These are phyloP conservation scores for Aphelenchoides besseyi DNA, from an alignment of 1,140 invertebrate species.

Conservation along the genomic window DNA sequence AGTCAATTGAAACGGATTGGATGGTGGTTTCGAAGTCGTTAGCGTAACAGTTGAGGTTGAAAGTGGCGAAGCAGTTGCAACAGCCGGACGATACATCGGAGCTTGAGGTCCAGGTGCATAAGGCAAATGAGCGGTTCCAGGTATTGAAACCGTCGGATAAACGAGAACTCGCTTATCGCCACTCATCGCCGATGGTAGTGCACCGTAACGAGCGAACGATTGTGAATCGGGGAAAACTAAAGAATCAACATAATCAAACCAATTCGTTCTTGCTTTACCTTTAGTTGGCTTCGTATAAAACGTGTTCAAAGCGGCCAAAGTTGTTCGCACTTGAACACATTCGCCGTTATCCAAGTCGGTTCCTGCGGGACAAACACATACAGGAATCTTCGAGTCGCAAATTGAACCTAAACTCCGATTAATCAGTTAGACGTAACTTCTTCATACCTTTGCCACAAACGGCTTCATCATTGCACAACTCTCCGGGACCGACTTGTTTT, in stretches of 20 bases:
- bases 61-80: not conserved
- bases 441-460: conserved; percentile 46
- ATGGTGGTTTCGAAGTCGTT: not conserved
- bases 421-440: too few relatives aligned
- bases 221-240: conserved; percentile 12
- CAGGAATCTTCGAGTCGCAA: conserved; percentile 53
- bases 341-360: conserved; percentile 54
- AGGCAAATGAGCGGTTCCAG: not conserved
- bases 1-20: conserved; percentile 22
- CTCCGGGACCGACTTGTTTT: conserved; percentile 59
- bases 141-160: not conserved
- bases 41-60: not conserved
- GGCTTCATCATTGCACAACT: conserved; percentile 55
- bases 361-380: conserved; percentile 57
- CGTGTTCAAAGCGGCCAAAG: conserved; percentile 24
- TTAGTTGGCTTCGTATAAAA: conserved; percentile 21
- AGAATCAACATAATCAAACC: not conserved
- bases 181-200: not conserved
- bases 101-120: not conserved
- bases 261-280: not conserved
- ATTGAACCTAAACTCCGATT: too few relatives aligned
- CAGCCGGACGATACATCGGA: not conserved
- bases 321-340: conserved; percentile 39
- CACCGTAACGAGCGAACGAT: conserved; percentile 10
- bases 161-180: not conserved